phyloP scores from a whole-genome alignment of 2,113 vertebrate species.

The Boleophthalmus pectinirostris region DNA sequence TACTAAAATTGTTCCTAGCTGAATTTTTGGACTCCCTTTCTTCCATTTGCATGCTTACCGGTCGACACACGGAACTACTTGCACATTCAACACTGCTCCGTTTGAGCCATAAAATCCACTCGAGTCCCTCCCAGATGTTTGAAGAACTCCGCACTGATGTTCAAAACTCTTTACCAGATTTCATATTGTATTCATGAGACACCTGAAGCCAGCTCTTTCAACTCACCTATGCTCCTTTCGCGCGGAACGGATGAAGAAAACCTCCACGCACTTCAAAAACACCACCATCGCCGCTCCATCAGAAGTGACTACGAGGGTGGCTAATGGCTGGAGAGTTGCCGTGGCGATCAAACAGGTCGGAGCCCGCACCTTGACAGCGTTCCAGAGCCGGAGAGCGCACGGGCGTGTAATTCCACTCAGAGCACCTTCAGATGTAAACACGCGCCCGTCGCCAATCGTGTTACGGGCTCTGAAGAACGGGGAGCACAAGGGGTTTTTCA shows the following conservation, averaged over 20 bases:
- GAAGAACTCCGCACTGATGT: constrained; percentile 33
- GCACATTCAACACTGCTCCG: constrained; percentile 4
- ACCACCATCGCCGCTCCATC: constrained; percentile 25
- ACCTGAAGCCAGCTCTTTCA: constrained; percentile 61
- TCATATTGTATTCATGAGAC: constrained; percentile 59
- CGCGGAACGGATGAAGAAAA: constrained; percentile 35
- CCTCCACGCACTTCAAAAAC: constrained; percentile 46
- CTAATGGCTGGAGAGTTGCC: constrained; percentile 52
- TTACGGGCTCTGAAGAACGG: constrained; percentile 48
- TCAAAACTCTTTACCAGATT: constrained; percentile 28
- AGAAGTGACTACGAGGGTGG: constrained; percentile 54
- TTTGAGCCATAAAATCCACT: constrained; percentile 50
- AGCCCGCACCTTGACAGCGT: constrained; percentile 54
- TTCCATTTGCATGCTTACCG: constrained; percentile 20
- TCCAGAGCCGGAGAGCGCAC: constrained; percentile 36
- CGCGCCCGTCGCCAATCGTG: constrained; percentile 54
- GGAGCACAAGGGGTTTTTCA: constrained; percentile 28
- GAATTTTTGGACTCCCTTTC: background rate
- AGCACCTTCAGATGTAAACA: constrained; percentile 61
- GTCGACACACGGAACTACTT: background rate
- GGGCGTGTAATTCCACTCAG: constrained; percentile 55
- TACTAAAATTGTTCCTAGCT: background rate
- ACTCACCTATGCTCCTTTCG: constrained; percentile 46
- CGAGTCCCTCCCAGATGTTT: constrained; percentile 41
- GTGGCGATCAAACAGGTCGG: constrained; percentile 42